A percentile compares a stretch with the other conserved stretches of the same genome.
Evolutionary conservation across 2,797 vertebrate genomes (phyloP).

Genomic region (Cuculus canorus): DNA sequence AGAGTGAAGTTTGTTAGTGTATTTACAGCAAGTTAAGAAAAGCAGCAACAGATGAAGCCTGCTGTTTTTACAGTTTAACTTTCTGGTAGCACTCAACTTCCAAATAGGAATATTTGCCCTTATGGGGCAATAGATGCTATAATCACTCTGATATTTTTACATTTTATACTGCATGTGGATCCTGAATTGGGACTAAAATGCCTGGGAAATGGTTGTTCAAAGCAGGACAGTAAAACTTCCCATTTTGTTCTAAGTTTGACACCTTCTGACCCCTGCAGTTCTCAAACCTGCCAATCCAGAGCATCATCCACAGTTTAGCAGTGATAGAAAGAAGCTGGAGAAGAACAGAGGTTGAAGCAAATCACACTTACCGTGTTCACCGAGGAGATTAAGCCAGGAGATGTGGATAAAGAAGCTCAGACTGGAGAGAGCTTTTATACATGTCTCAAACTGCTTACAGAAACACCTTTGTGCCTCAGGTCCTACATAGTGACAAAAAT

Average conservation of each 20-base stretch:
- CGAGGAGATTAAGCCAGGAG: background rate
- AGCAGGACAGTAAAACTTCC: background rate
- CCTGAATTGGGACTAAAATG: background rate
- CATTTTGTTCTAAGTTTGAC: background rate
- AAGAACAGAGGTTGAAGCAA: background rate
- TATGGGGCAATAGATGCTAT: background rate
- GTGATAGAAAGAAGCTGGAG: no score
- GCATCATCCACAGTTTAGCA: background rate
- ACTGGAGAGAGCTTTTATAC: slow-evolving; percentile 6
- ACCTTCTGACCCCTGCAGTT: background rate
- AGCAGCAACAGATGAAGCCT: background rate
- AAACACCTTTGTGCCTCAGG: background rate
- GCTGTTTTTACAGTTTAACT: background rate
- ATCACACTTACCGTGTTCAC: background rate
- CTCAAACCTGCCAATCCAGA: no score
- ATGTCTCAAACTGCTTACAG: background rate
- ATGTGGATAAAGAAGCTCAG: background rate
- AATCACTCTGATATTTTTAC: background rate
- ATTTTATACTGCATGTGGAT: background rate
- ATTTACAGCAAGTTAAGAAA: background rate
- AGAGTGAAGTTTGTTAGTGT: background rate
- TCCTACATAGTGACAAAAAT: background rate
- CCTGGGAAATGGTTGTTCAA: background rate
- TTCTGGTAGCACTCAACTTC: background rate
- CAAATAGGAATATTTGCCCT: background rate